Evolutionary conservation across 2,888 invertebrate species (phyloP), one percentile per base, ranked within the genome.

Genomic region (Hermodice carunculata): DNA sequence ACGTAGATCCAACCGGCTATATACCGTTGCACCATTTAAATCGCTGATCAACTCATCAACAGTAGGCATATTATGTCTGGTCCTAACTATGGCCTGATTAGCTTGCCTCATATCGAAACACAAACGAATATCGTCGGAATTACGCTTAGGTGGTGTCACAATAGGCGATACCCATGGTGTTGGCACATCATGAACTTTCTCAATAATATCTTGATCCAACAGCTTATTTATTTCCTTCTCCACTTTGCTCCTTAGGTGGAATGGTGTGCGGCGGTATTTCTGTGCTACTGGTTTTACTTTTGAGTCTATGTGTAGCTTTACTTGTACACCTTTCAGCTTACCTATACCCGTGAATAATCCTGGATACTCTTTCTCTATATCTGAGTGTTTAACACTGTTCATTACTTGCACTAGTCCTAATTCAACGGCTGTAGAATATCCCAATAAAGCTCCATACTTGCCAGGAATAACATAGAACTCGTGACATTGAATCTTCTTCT

Each of bases 51-150:
- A n/a, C 1, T 78, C 75, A 49, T 75, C 72, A 1, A 71, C 54
- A 8, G 73, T 75, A 17, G 74, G 73, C 40, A 72, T 59, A 0
- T 42, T 56, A 37, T 78, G 72, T 32, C 70, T n/a, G 57, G 70
- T 69, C 26, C 76, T 32, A 14, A 57, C 48, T 1, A 75, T 74
- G 1, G 74, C 73, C 42, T 69, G 67, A 32, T 77, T 75, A 1
- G 74, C 66, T 44, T 68, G 48, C 6, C 76, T 32, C 73, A 76
- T 77, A 52, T 77, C 76, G 1, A 76, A 64, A 59, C 72, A 75
- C 17, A 8, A 34, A 11, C 8, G 19, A 34, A 14, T 11, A 34
- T 19, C 6, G 14, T 24, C 32, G 11, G 19, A n/a, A 31, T 58
- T 29, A 11, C 46, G 48, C 34, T 58, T 58, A 17, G 58, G 46